These are phyloP conservation scores for Tigriopus japonicus DNA, from an alignment of 1,140 invertebrate genomes.

Conservation along the genomic window DNA sequence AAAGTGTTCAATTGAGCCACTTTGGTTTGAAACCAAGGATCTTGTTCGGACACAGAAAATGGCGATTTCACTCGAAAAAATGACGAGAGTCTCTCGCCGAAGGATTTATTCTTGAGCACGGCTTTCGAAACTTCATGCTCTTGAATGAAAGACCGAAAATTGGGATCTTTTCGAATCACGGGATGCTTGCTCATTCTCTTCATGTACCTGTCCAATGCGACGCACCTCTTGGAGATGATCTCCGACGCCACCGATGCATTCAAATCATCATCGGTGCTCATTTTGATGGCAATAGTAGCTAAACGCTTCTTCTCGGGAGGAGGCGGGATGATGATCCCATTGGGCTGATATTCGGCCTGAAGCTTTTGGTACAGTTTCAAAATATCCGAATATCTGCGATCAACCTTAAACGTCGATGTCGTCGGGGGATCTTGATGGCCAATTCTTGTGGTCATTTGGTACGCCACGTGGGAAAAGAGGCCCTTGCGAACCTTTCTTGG, in stretches of 20 bases:
- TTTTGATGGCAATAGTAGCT: background rate
- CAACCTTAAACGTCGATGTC: background rate
- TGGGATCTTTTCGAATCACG: constrained; percentile 6
- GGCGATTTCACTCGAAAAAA: background rate
- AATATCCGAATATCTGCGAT: background rate
- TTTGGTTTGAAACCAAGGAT: constrained; percentile 3
- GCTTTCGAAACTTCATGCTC: background rate
- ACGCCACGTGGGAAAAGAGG: background rate
- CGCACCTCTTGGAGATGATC: background rate
- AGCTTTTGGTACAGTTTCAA: constrained; percentile 1
- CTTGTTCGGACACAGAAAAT: constrained; percentile 3
- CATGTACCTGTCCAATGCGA: constrained; percentile 3
- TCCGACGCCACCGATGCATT: background rate
- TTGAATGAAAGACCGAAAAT: constrained; percentile 14
- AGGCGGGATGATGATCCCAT: constrained; percentile 12
- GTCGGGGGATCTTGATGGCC: background rate
- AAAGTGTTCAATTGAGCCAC: background rate
- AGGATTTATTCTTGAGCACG: background rate
- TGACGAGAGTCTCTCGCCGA: background rate
- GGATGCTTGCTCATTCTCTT: constrained; percentile 9
- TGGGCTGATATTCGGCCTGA: background rate
- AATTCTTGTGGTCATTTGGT: background rate
- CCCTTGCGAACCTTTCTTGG: constrained; percentile 10
- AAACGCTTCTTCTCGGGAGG: constrained; percentile 1
- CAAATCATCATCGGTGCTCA: background rate